Evolutionary conservation across 2,888 invertebrate genomes (phyloP).

Genomic region (Lymantria dispar): DNA sequence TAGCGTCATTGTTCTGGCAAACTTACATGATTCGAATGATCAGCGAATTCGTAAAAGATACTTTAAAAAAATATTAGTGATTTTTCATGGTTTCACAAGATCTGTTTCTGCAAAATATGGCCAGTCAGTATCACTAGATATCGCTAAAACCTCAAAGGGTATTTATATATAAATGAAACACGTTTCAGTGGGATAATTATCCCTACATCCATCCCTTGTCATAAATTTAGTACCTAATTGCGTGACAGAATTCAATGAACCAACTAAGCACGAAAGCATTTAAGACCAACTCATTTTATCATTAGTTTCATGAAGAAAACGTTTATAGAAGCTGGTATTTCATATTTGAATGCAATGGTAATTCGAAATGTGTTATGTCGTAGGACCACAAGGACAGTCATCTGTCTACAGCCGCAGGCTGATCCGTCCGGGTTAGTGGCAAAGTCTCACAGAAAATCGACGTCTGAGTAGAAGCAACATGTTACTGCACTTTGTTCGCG

Average conservation of each 20-base stretch:
- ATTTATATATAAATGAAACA: neutral
- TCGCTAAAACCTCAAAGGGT: neutral
- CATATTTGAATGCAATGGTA: no score
- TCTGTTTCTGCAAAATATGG: neutral
- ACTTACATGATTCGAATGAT: no score
- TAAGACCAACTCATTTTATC: neutral
- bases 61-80: neutral
- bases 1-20: no score
- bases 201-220: neutral
- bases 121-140: neutral
- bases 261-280: neutral
- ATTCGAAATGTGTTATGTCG: no score
- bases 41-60: no score
- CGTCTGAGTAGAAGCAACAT: no score
- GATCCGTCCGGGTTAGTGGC: no score
- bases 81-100: neutral
- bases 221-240: neutral
- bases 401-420: no score
- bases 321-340: constrained; percentile 2
- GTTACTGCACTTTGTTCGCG: no score
- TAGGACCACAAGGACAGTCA: no score
- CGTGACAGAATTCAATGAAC: neutral
- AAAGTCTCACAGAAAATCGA: no score
- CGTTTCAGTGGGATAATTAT: neutral
- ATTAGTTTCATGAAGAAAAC: constrained; percentile 6